phyloP scores from a whole-genome alignment of 2,797 vertebrate genomes.

The Mycteria americana region DNA sequence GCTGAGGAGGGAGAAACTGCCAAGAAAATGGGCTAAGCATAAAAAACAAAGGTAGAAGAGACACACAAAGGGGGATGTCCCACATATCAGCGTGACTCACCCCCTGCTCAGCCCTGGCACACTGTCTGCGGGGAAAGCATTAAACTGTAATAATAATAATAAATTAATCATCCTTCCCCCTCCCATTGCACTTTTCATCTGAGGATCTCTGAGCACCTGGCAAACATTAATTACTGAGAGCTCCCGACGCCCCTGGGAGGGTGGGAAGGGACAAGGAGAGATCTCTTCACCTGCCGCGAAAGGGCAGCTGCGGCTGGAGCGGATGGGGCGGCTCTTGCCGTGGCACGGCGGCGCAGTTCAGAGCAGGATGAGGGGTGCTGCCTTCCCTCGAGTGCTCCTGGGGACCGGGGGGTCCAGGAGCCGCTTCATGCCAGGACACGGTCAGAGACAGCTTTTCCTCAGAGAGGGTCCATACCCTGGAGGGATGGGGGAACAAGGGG shows the following conservation, averaged over 20 bases:
- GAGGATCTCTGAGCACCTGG: constrained; percentile 58
- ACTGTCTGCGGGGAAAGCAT: constrained; percentile 60
- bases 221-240: constrained; percentile 60
- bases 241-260: constrained; percentile 29
- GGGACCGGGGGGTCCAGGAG: neutral
- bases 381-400: neutral
- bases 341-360: neutral
- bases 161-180: constrained; percentile 67
- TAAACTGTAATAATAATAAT: constrained; percentile 68
- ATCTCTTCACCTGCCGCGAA: neutral
- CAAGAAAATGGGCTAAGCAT: constrained; percentile 15
- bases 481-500: neutral
- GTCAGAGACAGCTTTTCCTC: neutral
- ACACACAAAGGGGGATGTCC: constrained; percentile 45
- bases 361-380: neutral
- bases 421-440: accelerated
- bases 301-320: neutral
- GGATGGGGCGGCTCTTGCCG: accelerated
- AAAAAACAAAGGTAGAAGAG: constrained; percentile 26
- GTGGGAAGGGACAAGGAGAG: constrained; percentile 5
- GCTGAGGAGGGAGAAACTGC: constrained; percentile 24
- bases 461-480: neutral
- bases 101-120: constrained; percentile 47
- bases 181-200: constrained; percentile 66
- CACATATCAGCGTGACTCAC: constrained; percentile 43